phyloP scores from a whole-genome alignment of 2,113 vertebrate species.

The Brachirus orientalis region DNA sequence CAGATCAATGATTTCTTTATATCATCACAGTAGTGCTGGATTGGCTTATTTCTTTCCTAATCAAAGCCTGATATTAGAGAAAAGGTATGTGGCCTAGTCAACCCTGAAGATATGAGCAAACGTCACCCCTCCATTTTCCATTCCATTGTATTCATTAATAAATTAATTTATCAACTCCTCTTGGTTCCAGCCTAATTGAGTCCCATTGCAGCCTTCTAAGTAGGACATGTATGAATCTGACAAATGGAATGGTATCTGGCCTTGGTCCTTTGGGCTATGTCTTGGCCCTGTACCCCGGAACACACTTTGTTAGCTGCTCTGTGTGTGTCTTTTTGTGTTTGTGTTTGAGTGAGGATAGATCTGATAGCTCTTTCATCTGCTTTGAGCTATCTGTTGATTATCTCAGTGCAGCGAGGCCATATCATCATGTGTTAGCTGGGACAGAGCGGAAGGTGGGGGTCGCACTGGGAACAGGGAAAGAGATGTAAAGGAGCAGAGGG shows the following conservation, averaged over 20 bases:
- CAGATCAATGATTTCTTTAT: not conserved
- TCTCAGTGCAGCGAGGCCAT: constrained; percentile 41
- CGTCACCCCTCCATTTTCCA: constrained; percentile 70
- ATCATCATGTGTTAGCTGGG: constrained; percentile 44
- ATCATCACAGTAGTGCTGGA: constrained; percentile 38
- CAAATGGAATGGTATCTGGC: constrained; percentile 80
- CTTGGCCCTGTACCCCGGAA: constrained; percentile 66
- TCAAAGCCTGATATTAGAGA: constrained; percentile 56
- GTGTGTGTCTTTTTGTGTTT: constrained; percentile 33
- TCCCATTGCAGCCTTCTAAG: constrained; percentile 82
- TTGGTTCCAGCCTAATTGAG: constrained; percentile 84
- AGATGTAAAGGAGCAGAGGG: constrained; percentile 29
- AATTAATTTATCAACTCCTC: constrained; percentile 80
- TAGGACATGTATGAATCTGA: constrained; percentile 79
- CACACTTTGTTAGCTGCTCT: constrained; percentile 58
- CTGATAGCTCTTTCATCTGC: constrained; percentile 67
- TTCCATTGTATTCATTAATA: constrained; percentile 82
- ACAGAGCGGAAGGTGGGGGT: constrained; percentile 57
- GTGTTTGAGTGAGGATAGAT: constrained; percentile 49
- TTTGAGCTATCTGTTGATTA: constrained; percentile 74
- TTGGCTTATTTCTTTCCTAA: constrained; percentile 40
- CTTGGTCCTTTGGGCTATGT: constrained; percentile 71
- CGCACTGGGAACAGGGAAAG: constrained; percentile 31
- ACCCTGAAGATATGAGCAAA: constrained; percentile 69
- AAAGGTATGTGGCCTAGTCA: constrained; percentile 56